A percentile compares a stretch with the other conserved stretches of the same genome.
Conservation (phyloP, 2,797 vertebrate genomes). For the Chloroceryle amazona region DNA sequence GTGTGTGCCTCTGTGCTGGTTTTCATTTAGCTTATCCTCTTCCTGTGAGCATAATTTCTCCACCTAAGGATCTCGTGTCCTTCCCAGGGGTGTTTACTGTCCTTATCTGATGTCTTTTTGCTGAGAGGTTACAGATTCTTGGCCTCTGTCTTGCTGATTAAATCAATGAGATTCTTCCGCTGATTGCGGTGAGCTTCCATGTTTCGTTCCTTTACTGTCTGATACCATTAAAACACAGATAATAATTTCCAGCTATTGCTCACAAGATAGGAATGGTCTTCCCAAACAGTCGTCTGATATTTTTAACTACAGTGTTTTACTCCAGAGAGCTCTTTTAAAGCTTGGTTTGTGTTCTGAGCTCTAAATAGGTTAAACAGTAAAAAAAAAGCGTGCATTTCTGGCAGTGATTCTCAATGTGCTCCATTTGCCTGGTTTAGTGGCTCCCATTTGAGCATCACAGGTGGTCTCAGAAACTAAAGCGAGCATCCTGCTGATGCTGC, state of each 20-base stretch:
- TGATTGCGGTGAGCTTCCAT: background rate
- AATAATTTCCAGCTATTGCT: constrained; percentile 45
- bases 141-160: background rate
- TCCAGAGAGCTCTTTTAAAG: background rate
- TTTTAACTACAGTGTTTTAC: constrained; percentile 27
- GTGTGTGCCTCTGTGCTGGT: background rate
- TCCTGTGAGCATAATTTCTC: background rate
- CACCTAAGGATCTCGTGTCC: background rate
- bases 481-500: background rate
- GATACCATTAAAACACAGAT: background rate
- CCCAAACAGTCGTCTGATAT: constrained; percentile 10
- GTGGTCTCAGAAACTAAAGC: background rate
- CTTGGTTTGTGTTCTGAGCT: background rate
- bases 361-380: background rate
- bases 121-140: background rate
- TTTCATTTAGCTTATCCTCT: background rate
- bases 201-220: background rate
- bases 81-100: background rate
- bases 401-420: background rate
- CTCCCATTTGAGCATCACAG: background rate
- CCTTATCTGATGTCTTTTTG: background rate
- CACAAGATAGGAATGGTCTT: constrained; percentile 35
- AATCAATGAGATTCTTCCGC: background rate
- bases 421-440: background rate
- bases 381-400: background rate